Percentiles rank a stretch among this genome's conserved stretches.
Evolutionary conservation across 1,140 invertebrate genomes (phyloP).

Genomic region (Macrotrachela quadricornifera): DNA sequence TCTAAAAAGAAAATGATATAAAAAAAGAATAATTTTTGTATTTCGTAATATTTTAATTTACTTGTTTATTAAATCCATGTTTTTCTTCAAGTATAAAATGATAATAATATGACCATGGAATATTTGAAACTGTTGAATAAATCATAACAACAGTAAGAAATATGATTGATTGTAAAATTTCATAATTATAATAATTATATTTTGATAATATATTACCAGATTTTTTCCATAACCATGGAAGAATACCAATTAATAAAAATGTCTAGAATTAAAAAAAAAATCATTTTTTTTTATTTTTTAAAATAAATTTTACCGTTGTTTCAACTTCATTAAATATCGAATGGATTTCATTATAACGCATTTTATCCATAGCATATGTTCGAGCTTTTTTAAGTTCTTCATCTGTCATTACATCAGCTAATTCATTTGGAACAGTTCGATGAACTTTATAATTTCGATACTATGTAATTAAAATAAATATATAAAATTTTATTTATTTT

Average conservation of each 20-base stretch:
- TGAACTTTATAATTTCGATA: not conserved
- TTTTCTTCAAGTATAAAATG: slow-evolving; percentile 87
- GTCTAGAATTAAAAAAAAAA: not conserved
- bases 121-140: slow-evolving; percentile 36
- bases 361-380: not conserved
- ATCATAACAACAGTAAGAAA: not conserved
- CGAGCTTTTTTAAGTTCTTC: slow-evolving; percentile 7
- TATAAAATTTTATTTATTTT: no score
- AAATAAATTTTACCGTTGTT: not conserved
- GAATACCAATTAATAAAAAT: not conserved
- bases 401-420: not conserved
- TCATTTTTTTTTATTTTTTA: not conserved
- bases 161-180: not conserved
- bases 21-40: not conserved
- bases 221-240: slow-evolving; percentile 1
- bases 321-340: slow-evolving; percentile 2
- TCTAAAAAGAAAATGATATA: slow-evolving; percentile 39
- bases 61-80: slow-evolving; percentile 91
- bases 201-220: not conserved
- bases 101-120: slow-evolving; percentile 67
- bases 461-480: not conserved
- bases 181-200: not conserved
- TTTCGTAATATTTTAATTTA: slow-evolving; percentile 16
- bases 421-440: not conserved
- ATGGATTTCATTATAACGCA: not conserved